Percentiles rank a stretch among this genome's conserved stretches.
phyloP scores from a whole-genome alignment of 2,888 invertebrate genomes.

The Leptinotarsa juncta region DNA sequence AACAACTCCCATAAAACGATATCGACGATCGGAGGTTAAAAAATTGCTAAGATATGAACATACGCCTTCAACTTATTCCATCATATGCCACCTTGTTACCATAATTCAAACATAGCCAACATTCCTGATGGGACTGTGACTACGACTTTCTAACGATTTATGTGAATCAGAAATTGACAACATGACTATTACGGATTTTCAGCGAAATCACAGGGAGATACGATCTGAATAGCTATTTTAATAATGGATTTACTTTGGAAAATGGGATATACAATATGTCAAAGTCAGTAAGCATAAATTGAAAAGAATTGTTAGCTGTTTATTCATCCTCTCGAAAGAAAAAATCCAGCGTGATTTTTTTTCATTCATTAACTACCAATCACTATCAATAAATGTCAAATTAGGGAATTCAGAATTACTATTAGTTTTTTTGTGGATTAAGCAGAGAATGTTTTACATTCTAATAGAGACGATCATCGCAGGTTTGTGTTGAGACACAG shows the following conservation, averaged over 20 bases:
- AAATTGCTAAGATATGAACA: slow-evolving; percentile 48
- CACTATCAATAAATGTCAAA: no score
- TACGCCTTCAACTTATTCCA: slow-evolving; percentile 42
- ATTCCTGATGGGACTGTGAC: slow-evolving; percentile 18
- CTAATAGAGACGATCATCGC: no score
- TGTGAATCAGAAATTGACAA: slow-evolving; percentile 26
- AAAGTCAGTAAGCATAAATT: not conserved
- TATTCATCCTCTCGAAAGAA: no score
- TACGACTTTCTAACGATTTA: slow-evolving; percentile 13
- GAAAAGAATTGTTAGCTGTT: not conserved
- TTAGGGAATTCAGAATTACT: no score
- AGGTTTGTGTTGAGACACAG: no score
- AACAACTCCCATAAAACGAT: slow-evolving; percentile 54
- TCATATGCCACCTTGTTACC: slow-evolving; percentile 49
- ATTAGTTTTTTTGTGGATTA: no score
- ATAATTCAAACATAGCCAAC: slow-evolving; percentile 43
- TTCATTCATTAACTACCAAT: no score
- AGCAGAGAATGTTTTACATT: no score
- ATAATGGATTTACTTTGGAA: slow-evolving; percentile 9
- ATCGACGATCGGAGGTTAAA: slow-evolving; percentile 45
- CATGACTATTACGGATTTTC: slow-evolving; percentile 35
- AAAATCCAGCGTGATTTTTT: not conserved
- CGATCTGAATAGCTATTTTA: slow-evolving; percentile 19
- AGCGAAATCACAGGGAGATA: slow-evolving; percentile 30
- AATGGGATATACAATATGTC: not conserved